Conservation (phyloP, 2,113 vertebrate species). For the Rattus rattus region DNA sequence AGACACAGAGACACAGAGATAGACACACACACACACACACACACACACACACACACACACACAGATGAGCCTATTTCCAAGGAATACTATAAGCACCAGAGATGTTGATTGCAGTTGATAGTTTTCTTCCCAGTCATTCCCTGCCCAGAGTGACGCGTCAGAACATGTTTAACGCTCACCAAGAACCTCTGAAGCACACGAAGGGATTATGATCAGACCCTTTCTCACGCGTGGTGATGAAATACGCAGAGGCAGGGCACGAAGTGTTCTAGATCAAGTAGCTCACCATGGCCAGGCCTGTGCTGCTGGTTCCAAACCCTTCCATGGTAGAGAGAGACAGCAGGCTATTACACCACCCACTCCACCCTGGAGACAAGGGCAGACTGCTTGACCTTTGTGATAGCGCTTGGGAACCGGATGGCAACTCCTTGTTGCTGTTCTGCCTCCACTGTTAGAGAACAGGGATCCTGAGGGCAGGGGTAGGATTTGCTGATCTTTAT, state of each 20-base stretch:
- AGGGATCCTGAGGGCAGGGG: not conserved
- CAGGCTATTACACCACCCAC: not conserved
- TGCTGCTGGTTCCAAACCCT: not conserved
- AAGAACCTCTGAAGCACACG: not conserved
- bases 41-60: too few relatives aligned
- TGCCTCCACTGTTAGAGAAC: rapidly evolving
- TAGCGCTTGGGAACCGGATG: not conserved
- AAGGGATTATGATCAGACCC: too few relatives aligned
- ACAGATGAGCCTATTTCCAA: not conserved
- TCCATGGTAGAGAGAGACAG: not conserved
- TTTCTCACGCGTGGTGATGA: not conserved
- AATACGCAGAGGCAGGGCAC: not conserved
- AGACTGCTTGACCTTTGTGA: not conserved
- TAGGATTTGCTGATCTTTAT: not conserved
- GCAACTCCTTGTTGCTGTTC: not conserved
- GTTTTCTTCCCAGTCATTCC: not conserved
- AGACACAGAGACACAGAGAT: too few relatives aligned
- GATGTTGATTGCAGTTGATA: not conserved
- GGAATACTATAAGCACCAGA: not conserved
- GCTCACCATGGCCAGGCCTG: not conserved
- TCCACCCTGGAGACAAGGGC: not conserved
- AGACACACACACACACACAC: too few relatives aligned
- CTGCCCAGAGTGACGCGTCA: not conserved
- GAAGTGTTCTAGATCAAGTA: not conserved
- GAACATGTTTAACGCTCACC: not conserved